Base-by-base conservation (phyloP, 2,797 vertebrate genomes). In the Peromyscus attwateri region DNA sequence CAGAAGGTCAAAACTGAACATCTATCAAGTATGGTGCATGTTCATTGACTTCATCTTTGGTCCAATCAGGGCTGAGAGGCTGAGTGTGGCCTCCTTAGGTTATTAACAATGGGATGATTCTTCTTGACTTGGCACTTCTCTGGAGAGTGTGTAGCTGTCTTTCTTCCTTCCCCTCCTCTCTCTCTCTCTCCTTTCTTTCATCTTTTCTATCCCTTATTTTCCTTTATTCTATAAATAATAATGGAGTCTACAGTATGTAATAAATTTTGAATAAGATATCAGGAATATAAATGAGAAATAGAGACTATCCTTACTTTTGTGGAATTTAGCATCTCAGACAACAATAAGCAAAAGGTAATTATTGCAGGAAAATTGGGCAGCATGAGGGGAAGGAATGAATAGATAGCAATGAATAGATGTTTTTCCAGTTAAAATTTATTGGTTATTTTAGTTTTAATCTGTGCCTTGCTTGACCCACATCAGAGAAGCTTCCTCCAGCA, bases 1-100 rank as follows among this genome's bases (percentile, higher is more conserved):
- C 95, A 94, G 94, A 95, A 90, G 75, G 88, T 96, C 77, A 68
- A 55, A 94, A 88, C 13, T 79, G 87, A 95, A 94, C 94, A 93
- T 95, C 57, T 92, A 23, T 95, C 91, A 93, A 90, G 46, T 71
- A 17, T 79, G n/a, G 34, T 81, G 29, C 71, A 14, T 81, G 25
- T 52, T 94, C 92, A 55, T 57, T 82, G 89, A 95, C 93, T 96
- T 96, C 79, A 37, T 93, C 79, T 90, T 92, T 31, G 71, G 64
- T 60, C 73, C 87, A 96, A 1, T 87, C 88, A 92, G 76, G 75
- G 76, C 68, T n/a, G 87, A 96, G 71, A 93, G 73, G 46, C 66
- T 80, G 82, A 49, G 29, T 70, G 75, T 62, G 57, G 88, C 68
- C 37, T 94, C 68, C 73, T 66, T 91, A 92, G 66, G 71, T 96